Conservation (phyloP, 2,113 vertebrate species). For the Ptyas mucosa region DNA sequence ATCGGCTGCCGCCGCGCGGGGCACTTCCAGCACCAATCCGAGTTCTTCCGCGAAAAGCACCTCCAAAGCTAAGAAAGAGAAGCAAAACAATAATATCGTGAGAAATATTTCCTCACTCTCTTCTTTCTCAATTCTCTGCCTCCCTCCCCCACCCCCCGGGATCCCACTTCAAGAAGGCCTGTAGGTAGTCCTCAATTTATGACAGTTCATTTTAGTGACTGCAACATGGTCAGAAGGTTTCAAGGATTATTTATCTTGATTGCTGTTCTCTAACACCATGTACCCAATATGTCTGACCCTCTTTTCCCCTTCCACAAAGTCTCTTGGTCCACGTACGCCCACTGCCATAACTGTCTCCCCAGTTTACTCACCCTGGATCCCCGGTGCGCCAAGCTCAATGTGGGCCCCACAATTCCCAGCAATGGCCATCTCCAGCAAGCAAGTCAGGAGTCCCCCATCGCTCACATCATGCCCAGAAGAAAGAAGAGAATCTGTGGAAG, state of each 20-base stretch:
- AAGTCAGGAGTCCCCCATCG: constrained; percentile 85
- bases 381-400: constrained; percentile 70
- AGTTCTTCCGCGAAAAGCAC: constrained; percentile 87
- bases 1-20: constrained; percentile 50
- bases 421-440: constrained; percentile 89
- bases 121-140: not conserved
- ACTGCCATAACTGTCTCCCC: not conserved
- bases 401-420: constrained; percentile 86
- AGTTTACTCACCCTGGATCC: constrained; percentile 68
- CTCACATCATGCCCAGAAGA: constrained; percentile 90
- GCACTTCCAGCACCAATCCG: constrained; percentile 83
- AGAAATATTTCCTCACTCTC: not conserved
- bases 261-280: too few species aligned
- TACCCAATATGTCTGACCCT: not conserved
- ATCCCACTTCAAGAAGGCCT: not conserved
- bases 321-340: accelerated
- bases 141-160: not conserved
- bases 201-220: too few species aligned
- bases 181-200: too few species aligned
- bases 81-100: not conserved
- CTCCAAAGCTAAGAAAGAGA: constrained; percentile 68
- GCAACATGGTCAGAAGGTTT: too few species aligned
- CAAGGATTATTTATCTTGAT: too few species aligned
- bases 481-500: constrained; percentile 70
- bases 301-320: not conserved